Conservation (phyloP, 2,113 vertebrate genomes). For the Chaenocephalus aceratus region DNA sequence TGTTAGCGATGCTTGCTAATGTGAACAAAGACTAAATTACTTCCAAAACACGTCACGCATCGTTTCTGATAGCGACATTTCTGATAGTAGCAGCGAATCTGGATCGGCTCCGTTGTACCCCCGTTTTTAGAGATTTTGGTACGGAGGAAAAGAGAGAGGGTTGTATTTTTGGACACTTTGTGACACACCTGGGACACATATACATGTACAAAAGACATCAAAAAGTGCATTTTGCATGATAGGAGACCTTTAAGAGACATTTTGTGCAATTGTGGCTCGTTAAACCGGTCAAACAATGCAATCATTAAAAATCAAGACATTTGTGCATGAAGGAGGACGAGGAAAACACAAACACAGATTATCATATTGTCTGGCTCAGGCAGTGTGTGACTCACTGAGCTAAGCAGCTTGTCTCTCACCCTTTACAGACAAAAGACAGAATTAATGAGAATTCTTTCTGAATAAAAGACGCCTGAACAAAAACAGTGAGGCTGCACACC, state of each 20-base stretch:
- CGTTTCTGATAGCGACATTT: too few species aligned
- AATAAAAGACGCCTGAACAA: slow-evolving; percentile 24
- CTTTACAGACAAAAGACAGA: slow-evolving; percentile 54
- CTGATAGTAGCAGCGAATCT: too few species aligned
- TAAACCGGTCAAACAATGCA: background rate
- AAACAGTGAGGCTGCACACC: slow-evolving; percentile 25
- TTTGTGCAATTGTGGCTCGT: slow-evolving; percentile 1
- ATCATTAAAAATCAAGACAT: slow-evolving; percentile 9
- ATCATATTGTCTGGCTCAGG: slow-evolving; percentile 24
- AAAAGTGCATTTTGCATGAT: too few species aligned
- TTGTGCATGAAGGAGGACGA: background rate
- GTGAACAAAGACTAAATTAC: too few species aligned
- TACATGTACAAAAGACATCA: too few species aligned
- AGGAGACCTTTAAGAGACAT: background rate
- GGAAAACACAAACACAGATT: slow-evolving; percentile 29
- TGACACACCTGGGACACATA: too few species aligned
- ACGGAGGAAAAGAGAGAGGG: too few species aligned
- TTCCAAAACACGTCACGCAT: too few species aligned
- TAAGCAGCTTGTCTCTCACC: slow-evolving; percentile 36
- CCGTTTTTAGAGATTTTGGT: too few species aligned
- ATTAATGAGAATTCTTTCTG: slow-evolving; percentile 46
- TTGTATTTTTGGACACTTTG: too few species aligned
- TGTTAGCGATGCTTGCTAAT: too few species aligned
- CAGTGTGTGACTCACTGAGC: slow-evolving; percentile 35
- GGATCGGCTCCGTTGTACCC: too few species aligned